phyloP scores from a whole-genome alignment of 2,888 invertebrate species.

The Meteorus cinctellus region DNA sequence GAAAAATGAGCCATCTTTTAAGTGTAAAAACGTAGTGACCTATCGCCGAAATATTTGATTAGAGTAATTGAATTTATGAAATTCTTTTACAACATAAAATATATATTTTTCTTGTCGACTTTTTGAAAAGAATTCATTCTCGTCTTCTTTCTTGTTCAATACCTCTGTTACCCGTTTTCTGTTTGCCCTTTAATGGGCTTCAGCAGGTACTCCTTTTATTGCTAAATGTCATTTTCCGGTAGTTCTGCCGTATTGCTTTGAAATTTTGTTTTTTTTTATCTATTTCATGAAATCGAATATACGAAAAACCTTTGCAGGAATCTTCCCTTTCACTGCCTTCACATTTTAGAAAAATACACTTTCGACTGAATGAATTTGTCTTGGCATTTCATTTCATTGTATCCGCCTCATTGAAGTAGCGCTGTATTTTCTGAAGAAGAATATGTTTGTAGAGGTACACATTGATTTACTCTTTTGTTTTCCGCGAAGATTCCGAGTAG shows the following conservation, averaged over 20 bases:
- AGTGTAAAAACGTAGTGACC: constrained; percentile 41
- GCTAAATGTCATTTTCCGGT: constrained; percentile 56
- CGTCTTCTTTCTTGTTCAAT: background rate
- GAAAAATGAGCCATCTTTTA: constrained; percentile 55
- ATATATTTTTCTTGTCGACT: background rate
- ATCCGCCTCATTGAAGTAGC: background rate
- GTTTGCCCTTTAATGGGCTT: constrained; percentile 42
- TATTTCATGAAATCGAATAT: constrained; percentile 24
- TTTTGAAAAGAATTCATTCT: constrained; percentile 15
- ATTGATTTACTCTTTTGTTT: constrained; percentile 8
- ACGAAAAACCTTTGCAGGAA: background rate
- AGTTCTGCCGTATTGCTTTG: constrained; percentile 59
- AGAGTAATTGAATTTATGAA: constrained; percentile 28
- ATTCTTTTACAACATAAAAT: background rate
- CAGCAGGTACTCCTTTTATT: constrained; percentile 64
- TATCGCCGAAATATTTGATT: constrained; percentile 53
- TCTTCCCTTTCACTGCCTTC: constrained; percentile 34
- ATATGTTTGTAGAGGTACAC: background rate
- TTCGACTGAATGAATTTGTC: background rate
- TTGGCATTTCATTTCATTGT: background rate
- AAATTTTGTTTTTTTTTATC: constrained; percentile 50
- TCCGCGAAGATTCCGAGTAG: background rate
- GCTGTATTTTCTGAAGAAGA: background rate
- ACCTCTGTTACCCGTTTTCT: constrained; percentile 34
- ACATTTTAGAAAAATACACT: constrained; percentile 45